These are phyloP conservation scores for Conomelus anceps DNA, from an alignment of 2,888 invertebrate species.

Conservation along the genomic window DNA sequence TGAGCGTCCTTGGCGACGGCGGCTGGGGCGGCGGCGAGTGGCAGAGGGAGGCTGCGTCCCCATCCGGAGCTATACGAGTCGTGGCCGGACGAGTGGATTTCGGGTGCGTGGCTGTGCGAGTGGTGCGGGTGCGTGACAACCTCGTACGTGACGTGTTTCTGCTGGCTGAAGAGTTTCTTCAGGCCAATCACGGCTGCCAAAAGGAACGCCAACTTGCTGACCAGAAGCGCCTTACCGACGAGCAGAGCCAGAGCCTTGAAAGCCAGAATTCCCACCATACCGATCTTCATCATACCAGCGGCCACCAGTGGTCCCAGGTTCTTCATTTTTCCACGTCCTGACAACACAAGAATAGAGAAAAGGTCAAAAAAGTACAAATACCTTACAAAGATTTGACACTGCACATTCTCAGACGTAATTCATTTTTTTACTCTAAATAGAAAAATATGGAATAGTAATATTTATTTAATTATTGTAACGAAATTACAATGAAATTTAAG, in stretches of 20 bases:
- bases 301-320: constrained; percentile 67
- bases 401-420: too few relatives aligned
- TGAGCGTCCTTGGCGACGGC: constrained; percentile 44
- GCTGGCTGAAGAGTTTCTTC: constrained; percentile 72
- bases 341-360: constrained; percentile 21
- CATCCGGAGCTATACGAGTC: constrained; percentile 55
- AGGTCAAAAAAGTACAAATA: background rate
- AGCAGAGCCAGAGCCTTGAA: constrained; percentile 74
- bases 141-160: constrained; percentile 66
- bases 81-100: constrained; percentile 38
- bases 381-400: background rate
- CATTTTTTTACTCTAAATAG: too few relatives aligned
- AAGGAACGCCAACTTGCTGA: constrained; percentile 76
- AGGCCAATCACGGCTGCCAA: constrained; percentile 73
- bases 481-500: too few relatives aligned
- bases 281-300: constrained; percentile 71
- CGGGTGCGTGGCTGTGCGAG: constrained; percentile 42
- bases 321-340: constrained; percentile 60
- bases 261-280: constrained; percentile 69
- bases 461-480: too few relatives aligned
- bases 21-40: constrained; percentile 29
- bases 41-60: constrained; percentile 42
- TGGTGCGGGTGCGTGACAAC: constrained; percentile 67
- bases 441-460: too few relatives aligned
- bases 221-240: constrained; percentile 76